Evolutionary conservation across 37 sponge, comb jelly and placozoan species (phyloP), one percentile per base, ranked within the genome.

Genomic region (Amphimedon queenslandica): DNA sequence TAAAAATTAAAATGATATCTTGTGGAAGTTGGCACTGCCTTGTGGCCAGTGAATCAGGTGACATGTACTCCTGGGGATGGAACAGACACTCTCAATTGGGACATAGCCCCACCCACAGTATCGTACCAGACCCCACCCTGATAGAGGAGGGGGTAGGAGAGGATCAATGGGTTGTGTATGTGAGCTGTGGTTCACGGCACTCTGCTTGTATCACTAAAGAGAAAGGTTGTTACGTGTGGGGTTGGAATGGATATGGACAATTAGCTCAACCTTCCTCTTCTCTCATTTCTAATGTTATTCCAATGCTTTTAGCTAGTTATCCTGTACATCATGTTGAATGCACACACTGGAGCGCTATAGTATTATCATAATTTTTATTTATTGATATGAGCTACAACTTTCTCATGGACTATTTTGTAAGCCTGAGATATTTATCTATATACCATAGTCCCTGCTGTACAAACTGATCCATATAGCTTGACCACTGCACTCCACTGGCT

Each of bases 1-100:
- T 93, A 4, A 30, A 27, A 25, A 70, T 88, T 6, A 36, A 5
- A 23, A 37, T 11, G 0, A 69, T 93, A 55, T 67, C 76, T 2
- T 81, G 85, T 66, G 93, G 93, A 0, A 35, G 61, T 20, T 88
- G 88, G 67, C 90, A 85, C 40, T 63, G 64, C 6, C 34, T 88
- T 58, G 79, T 64, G 1, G 25, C 88, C 13, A 80, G 86, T 34
- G 61, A 70, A 34, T 55, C 25, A 28, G 89, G 86, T 4, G 80
- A 71, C 67, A 57, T 85, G 8, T 93, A 88, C 29, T 85, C 83
- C 6, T 93, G 93, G 93, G 93, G 93, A 25, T 85, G 82, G 70
- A 87, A 87, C 40, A 65, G 74, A 3, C 75, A 93, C 32, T 74
- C 72, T 0, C 74, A 77, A 32, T 76, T 88, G 24, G 89, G 89